phyloP scores from a whole-genome alignment of 2,113 vertebrate species.

The Polypterus bichir region DNA sequence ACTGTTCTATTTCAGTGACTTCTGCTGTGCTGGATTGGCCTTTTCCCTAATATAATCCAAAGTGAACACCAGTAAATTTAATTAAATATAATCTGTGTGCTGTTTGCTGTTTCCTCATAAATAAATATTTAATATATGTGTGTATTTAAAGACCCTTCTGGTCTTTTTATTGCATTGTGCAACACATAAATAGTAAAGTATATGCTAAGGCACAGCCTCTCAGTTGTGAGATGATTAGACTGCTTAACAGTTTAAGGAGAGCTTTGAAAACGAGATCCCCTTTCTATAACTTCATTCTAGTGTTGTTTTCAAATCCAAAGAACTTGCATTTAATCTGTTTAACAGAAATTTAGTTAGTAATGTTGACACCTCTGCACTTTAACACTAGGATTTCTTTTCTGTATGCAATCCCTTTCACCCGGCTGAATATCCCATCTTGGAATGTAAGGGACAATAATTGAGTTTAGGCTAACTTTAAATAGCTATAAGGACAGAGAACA shows the following conservation, averaged over 20 bases:
- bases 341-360: slow-evolving; percentile 83
- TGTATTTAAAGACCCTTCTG: slow-evolving; percentile 17
- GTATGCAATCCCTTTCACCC: slow-evolving; percentile 81
- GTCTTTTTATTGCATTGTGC: slow-evolving; percentile 29
- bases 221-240: slow-evolving; percentile 60
- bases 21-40: too few relatives aligned
- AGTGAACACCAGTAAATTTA: background rate
- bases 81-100: slow-evolving; percentile 2
- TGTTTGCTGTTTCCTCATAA: slow-evolving; percentile 22
- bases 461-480: slow-evolving; percentile 99
- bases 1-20: too few relatives aligned
- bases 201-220: slow-evolving; percentile 47
- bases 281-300: slow-evolving; percentile 62
- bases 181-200: slow-evolving; percentile 50
- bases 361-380: slow-evolving; percentile 80
- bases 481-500: slow-evolving; percentile 88
- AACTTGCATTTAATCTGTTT: slow-evolving; percentile 84
- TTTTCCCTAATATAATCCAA: too few relatives aligned
- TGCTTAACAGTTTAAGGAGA: slow-evolving; percentile 64
- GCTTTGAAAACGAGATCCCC: slow-evolving; percentile 68
- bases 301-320: slow-evolving; percentile 63
- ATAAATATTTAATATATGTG: slow-evolving; percentile 12
- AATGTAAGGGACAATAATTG: slow-evolving; percentile 98
- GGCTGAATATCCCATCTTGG: slow-evolving; percentile 95
- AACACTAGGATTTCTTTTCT: slow-evolving; percentile 75